phyloP scores from a whole-genome alignment of 1,140 invertebrate genomes.

The Ridgeia piscesae region DNA sequence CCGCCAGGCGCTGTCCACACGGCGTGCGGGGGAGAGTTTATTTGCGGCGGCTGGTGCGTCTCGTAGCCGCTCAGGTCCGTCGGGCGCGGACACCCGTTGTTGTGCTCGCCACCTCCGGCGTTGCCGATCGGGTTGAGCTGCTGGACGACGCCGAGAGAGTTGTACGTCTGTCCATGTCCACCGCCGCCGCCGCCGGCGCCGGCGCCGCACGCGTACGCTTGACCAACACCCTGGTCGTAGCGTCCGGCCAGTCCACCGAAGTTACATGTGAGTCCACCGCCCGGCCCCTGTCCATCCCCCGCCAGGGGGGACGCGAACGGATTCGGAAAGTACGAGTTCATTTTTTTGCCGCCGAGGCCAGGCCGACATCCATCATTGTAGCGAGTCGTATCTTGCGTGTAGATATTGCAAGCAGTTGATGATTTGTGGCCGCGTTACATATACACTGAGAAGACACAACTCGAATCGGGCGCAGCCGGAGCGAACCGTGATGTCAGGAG shows the following conservation, averaged over 20 bases:
- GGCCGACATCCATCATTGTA: background rate
- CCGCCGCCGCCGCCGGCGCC: background rate
- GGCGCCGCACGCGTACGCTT: conserved; percentile 3
- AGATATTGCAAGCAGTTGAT: background rate
- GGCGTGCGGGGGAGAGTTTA: conserved; percentile 11
- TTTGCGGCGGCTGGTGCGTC: background rate
- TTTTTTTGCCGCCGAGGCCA: background rate
- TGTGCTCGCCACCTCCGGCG: conserved; percentile 1
- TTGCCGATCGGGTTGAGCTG: background rate
- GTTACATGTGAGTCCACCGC: background rate
- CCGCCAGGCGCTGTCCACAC: background rate
- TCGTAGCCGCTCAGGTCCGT: background rate
- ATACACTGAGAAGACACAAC: background rate
- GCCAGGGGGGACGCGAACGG: conserved; percentile 9
- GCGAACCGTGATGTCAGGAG: conserved; percentile 9
- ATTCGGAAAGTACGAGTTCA: conserved; percentile 20
- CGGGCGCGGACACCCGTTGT: background rate
- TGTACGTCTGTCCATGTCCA: background rate
- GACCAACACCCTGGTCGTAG: background rate
- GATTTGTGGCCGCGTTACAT: background rate
- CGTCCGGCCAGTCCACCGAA: conserved; percentile 9
- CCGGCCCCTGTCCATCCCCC: conserved; percentile 4
- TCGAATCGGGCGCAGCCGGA: background rate
- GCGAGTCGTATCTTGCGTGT: conserved; percentile 10
- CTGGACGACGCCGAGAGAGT: background rate